Evolutionary conservation across 1,140 invertebrate species (phyloP), one percentile per base, ranked within the genome.

Genomic region (Heliconius hewitsoni): DNA sequence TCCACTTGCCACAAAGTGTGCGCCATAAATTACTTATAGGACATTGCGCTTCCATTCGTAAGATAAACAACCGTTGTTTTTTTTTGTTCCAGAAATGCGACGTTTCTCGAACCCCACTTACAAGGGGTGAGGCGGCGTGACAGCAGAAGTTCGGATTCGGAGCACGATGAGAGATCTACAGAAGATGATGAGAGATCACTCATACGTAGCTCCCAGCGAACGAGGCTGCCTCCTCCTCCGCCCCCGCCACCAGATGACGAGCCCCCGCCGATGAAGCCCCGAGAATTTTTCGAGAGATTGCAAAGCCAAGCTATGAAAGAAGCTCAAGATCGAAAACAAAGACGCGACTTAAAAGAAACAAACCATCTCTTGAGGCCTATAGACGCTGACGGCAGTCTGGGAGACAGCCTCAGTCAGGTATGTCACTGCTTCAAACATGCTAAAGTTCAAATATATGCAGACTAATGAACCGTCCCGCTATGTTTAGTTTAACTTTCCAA

Each of bases 171-270:
- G 81, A 87, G 93, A n/a, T 94, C 93, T 1, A 94, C 93, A n/a
- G 94, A 94, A 82, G 94, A 95, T 85, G 94, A 95, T 81, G 94
- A 95, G 83, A 87, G 94, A 60, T 91, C 89, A 2, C 91, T 95
- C 74, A 88, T 95, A 66, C 87, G 91, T 39, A 90, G 89, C 73
- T 93, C 91, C 16, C 91, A 90, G 1, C 87, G 91, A 37, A 89
- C 87, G 46, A 83, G 92, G 74, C 83, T 93, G 19, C 92, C 91
- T 1, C 91, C 90, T 8, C 91, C 92, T 3, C 91, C 91, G 0
- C 91, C 91, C 0, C 91, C 93, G n/a, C 93, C 91, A 5, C 91
- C 90, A 50, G 92, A 93, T 77, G 91, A 92, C 85, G 91, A 91
- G 71, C 92, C 91, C 19, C 91, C 92, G 37, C 92, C 93, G 79